These are phyloP conservation scores for Platycnemis pennipes DNA, from an alignment of 2,888 invertebrate genomes.

Conservation along the genomic window DNA sequence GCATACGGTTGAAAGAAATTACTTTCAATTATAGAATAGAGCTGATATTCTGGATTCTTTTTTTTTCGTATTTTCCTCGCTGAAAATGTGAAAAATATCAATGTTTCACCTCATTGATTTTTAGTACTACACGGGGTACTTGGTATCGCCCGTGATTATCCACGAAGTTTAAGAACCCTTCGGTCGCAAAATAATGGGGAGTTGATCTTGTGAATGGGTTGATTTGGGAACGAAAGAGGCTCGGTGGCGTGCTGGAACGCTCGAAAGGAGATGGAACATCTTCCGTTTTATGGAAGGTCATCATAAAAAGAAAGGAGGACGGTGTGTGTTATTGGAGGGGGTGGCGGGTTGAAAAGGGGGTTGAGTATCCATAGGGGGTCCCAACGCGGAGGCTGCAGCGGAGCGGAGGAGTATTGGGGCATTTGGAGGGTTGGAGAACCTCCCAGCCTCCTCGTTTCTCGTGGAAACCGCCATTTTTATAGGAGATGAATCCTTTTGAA, in stretches of 20 bases:
- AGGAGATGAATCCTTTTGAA: conserved; percentile 44
- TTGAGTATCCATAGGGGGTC: background rate
- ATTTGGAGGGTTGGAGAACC: background rate
- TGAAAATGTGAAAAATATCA: no score
- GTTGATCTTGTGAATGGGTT: conserved; percentile 16
- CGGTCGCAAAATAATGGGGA: background rate
- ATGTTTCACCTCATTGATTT: background rate
- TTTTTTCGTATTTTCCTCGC: no score
- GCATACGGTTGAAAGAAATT: no score
- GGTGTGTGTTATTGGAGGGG: background rate
- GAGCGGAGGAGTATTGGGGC: background rate
- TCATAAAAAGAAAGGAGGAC: background rate
- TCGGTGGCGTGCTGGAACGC: background rate
- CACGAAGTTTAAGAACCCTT: background rate
- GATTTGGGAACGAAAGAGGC: background rate
- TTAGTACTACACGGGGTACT: background rate
- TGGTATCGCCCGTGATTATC: background rate
- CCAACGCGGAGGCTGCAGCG: background rate
- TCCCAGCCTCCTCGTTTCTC: background rate
- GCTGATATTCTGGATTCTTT: no score
- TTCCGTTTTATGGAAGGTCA: conserved; percentile 29
- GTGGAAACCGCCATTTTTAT: conserved; percentile 51
- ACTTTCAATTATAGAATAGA: no score
- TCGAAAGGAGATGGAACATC: background rate
- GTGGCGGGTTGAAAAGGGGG: no score